phyloP scores from a whole-genome alignment of 2,113 vertebrate genomes.

The Solea senegalensis region DNA sequence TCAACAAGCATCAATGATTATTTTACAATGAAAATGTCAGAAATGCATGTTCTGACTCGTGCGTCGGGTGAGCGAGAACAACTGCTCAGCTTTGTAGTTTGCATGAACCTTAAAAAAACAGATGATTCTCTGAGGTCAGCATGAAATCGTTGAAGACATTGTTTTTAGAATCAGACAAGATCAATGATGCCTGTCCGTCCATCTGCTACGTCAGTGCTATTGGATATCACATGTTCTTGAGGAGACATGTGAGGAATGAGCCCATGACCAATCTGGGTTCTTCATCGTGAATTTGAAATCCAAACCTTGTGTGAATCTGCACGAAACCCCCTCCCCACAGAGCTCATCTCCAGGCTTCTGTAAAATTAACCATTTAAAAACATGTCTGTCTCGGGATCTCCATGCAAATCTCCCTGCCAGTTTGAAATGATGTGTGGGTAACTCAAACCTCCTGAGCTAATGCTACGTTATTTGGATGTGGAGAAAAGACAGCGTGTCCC shows the following conservation, averaged over 20 bases:
- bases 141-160: constrained; percentile 37
- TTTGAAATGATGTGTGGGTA: constrained; percentile 39
- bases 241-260: constrained; percentile 51
- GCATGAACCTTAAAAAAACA: neutral
- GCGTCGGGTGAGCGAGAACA: no score
- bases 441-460: constrained; percentile 40
- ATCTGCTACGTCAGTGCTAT: constrained; percentile 22
- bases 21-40: no score
- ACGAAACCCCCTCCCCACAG: neutral
- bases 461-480: constrained; percentile 23
- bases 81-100: no score
- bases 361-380: constrained; percentile 57
- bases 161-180: constrained; percentile 18
- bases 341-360: constrained; percentile 41
- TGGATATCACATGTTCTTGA: constrained; percentile 27
- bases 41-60: no score
- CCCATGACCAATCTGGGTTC: constrained; percentile 46
- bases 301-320: constrained; percentile 69
- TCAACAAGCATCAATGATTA: no score
- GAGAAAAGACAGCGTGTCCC: constrained; percentile 8
- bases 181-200: constrained; percentile 6
- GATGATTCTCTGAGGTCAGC: constrained; percentile 29
- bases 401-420: constrained; percentile 60
- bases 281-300: constrained; percentile 62
- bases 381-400: constrained; percentile 59